Evolutionary conservation across 37 sponge, comb jelly and placozoan genomes (phyloP).

Genomic region (Bolinopsis microptera): DNA sequence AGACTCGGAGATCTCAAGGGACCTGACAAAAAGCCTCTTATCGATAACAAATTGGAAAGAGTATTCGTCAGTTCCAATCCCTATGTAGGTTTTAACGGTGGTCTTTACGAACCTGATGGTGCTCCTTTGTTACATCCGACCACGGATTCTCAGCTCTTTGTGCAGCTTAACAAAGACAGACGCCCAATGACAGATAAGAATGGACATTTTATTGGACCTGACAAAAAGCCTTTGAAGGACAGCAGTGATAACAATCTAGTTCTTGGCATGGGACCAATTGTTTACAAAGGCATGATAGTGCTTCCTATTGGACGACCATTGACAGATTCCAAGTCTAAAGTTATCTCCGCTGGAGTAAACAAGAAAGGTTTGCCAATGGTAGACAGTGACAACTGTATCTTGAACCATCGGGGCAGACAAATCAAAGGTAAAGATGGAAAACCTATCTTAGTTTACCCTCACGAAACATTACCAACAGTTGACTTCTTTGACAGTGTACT

Average conservation of each 20-base stretch:
- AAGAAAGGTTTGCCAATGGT: background rate
- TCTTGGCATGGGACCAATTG: background rate
- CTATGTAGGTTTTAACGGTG: background rate
- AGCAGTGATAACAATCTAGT: background rate
- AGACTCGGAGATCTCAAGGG: background rate
- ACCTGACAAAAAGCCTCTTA: background rate
- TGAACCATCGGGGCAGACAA: background rate
- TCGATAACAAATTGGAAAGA: background rate
- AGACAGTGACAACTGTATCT: background rate
- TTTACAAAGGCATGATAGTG: slow-evolving; percentile 12
- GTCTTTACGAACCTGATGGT: slow-evolving; percentile 23
- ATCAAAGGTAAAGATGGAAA: background rate
- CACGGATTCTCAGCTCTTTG: background rate
- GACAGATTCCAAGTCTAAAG: background rate
- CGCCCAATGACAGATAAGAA: background rate
- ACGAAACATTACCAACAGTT: background rate
- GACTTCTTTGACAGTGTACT: background rate
- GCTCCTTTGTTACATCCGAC: background rate
- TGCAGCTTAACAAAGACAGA: background rate
- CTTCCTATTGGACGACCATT: slow-evolving; percentile 9
- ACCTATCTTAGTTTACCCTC: background rate
- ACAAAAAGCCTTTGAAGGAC: slow-evolving; percentile 1
- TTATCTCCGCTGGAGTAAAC: background rate
- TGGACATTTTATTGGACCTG: background rate
- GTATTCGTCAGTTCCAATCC: slow-evolving; percentile 32